Evolutionary conservation across 1,140 invertebrate species (phyloP), one percentile per base, ranked within the genome.

Genomic region (Apis dorsata): DNA sequence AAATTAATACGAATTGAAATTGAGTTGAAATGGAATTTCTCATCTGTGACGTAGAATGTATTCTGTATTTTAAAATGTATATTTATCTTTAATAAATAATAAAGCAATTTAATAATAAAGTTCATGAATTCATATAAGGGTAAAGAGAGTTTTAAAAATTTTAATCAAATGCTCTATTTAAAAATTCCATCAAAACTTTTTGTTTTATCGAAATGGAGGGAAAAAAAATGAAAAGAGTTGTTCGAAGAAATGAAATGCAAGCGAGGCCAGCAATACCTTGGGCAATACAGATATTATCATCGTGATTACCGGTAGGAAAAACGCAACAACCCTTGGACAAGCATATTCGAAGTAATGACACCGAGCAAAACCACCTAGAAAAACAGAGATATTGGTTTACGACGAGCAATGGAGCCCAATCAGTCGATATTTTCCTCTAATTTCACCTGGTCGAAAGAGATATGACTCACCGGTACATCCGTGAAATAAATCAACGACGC

Each of bases 391-490:
- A 63, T 63, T n/a, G 69, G 59, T 80, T 80, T 73, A 73, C 69
- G 59, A 73, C n/a, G 44, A 21, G 49, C 24, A 10, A 44, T 49
- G 59, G 59, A 34, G 53, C 57, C 17, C 71, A 71, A 81, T 76
- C 72, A 24, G 34, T 28, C n/a, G 44, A 59, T 69, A 82, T 77
- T 82, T 82, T 77, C 65, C 74, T 77, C 24, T 65, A 81, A 81
- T 81, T 74, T 81, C 51, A 53, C 19, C 77, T 24, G 53, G 34
- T 7, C 28, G 51, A 21, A 13, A 24, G 19, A 53, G 62, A 63
- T 44, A 55, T 28, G 65, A 65, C 53, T 49, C 28, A 55, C 34
- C 34, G 19, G 24, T 24, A 21, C 51, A 28, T 49, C 55, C 2
- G 55, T 9, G 70, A 74, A 28, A 74, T 81, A 74, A 81, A 81